phyloP scores from a whole-genome alignment of 2,797 vertebrate genomes.

The Silurus lanzhouensis region DNA sequence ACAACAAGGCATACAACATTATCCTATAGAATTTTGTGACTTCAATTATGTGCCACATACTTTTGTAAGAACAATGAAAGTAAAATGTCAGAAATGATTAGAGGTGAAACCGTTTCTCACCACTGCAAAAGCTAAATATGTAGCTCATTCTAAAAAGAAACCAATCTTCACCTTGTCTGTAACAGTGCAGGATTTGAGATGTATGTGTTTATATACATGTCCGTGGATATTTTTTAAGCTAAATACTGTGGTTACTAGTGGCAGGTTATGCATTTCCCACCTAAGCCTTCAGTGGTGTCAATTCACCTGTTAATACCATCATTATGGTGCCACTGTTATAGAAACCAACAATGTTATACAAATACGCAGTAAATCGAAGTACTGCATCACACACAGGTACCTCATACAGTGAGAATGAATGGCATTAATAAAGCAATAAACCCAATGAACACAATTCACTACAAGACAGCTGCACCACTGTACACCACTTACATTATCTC shows the following conservation, averaged over 20 bases:
- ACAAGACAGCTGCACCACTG: too few relatives aligned
- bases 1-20: background rate
- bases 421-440: too few relatives aligned
- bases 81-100: background rate
- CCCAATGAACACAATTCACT: too few relatives aligned
- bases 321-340: too few relatives aligned
- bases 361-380: too few relatives aligned
- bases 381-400: too few relatives aligned
- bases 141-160: background rate
- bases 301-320: too few relatives aligned
- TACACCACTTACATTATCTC: too few relatives aligned
- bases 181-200: background rate
- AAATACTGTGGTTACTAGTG: background rate
- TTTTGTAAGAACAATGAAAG: background rate
- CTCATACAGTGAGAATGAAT: too few relatives aligned
- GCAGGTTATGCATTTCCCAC: too few relatives aligned
- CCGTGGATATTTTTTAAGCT: background rate
- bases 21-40: background rate
- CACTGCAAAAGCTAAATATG: background rate
- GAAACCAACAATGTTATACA: too few relatives aligned
- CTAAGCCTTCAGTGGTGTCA: too few relatives aligned
- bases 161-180: background rate
- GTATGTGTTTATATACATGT: background rate
- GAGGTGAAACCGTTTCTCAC: background rate
- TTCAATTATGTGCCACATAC: background rate